A percentile compares a stretch with the other conserved stretches of the same genome.
Conservation (phyloP, 53 echinoderm and acorn worm species). For the Echinometra lucunter region DNA sequence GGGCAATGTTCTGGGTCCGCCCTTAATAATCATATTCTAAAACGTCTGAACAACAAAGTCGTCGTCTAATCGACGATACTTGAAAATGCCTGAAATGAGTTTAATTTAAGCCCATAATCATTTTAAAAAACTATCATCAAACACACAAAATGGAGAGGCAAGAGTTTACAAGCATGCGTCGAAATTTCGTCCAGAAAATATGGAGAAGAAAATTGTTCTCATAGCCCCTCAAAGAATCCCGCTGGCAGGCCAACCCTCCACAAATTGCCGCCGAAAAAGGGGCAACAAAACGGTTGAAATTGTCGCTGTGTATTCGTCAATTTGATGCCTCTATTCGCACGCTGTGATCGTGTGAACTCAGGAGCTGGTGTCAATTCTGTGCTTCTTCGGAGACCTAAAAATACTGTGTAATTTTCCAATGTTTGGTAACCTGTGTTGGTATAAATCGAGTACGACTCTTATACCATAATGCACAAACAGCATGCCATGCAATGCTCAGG, state of each 20-base stretch:
- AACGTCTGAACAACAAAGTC: not conserved
- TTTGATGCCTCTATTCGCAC: conserved; percentile 1
- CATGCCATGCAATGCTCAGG: not conserved
- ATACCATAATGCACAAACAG: not conserved
- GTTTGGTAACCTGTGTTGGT: not conserved
- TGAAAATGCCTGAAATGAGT: not conserved
- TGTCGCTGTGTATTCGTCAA: conserved; percentile 62
- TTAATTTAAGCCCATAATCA: not conserved
- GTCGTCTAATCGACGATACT: not conserved
- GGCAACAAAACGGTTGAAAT: conserved; percentile 55
- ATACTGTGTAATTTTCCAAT: conserved; percentile 43
- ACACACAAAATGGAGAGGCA: not conserved
- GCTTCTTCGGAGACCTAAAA: not conserved
- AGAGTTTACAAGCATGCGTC: not conserved
- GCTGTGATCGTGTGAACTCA: conserved; percentile 66
- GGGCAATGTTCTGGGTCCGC: no score
- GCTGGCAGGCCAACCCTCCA: conserved; percentile 64
- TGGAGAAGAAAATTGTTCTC: not conserved
- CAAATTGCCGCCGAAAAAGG: conserved; percentile 55
- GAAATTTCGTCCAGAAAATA: not conserved
- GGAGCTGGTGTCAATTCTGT: not conserved
- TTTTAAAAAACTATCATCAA: not conserved
- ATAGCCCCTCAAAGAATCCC: conserved; percentile 43
- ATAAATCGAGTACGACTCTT: not conserved
- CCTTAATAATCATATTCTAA: no score